Evolutionary conservation across 2,113 vertebrate species (phyloP).

Genomic region (Paramormyrops kingsleyae): DNA sequence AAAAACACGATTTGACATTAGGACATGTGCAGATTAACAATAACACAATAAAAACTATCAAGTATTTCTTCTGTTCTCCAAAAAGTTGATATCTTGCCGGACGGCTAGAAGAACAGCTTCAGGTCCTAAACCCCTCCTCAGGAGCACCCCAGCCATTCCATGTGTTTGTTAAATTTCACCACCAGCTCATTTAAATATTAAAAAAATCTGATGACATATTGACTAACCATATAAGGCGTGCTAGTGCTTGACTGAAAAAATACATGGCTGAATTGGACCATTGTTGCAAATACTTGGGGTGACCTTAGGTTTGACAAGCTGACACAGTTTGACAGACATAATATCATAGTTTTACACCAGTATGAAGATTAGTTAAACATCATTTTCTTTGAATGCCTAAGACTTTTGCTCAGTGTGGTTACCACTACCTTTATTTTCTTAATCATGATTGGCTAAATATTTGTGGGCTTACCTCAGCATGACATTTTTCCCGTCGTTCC

Average conservation of each 20-base stretch:
- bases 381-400: not conserved
- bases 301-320: not conserved
- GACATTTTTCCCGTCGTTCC: slow-evolving; percentile 73
- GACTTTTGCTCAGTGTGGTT: slow-evolving; percentile 9
- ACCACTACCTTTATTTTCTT: not conserved
- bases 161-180: too few species aligned
- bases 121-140: not conserved
- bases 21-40: not conserved
- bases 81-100: not conserved
- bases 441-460: slow-evolving; percentile 12
- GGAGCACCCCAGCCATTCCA: not conserved
- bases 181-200: too few species aligned
- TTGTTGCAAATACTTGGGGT: not conserved
- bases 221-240: not conserved
- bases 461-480: slow-evolving; percentile 73
- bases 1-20: not conserved
- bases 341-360: not conserved
- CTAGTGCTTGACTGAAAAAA: not conserved
- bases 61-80: not conserved
- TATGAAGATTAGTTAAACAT: not conserved
- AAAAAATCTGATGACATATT: too few species aligned
- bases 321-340: not conserved
- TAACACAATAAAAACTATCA: not conserved
- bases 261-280: not conserved
- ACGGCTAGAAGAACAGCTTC: not conserved